Percentiles rank a stretch among this genome's conserved stretches.
phyloP scores from a whole-genome alignment of 2,888 invertebrate species.

The Drosophila dives region DNA sequence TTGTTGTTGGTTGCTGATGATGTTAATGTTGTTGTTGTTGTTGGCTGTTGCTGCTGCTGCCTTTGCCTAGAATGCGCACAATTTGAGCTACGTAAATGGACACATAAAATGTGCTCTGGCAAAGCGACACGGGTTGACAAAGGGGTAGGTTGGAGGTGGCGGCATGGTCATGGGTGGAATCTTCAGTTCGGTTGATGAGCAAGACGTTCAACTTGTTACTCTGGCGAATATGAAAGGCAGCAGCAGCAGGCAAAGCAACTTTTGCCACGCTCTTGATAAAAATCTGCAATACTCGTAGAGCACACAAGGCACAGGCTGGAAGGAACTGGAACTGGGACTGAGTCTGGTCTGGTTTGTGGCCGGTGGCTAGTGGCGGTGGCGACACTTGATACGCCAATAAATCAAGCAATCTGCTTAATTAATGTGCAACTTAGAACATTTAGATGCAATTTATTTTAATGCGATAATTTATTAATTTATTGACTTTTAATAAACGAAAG shows the following conservation, averaged over 20 bases:
- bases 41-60: constrained; percentile 7
- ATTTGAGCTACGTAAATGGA: constrained; percentile 77
- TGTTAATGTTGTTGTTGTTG: constrained; percentile 17
- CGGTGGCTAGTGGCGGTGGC: constrained; percentile 31
- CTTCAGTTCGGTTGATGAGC: constrained; percentile 51
- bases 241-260: constrained; percentile 25
- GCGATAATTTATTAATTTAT: constrained; percentile 85
- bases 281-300: constrained; percentile 61
- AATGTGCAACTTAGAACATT: constrained; percentile 85
- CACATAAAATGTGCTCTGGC: constrained; percentile 72
- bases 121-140: constrained; percentile 3
- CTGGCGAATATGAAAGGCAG: constrained; percentile 52
- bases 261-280: constrained; percentile 61
- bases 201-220: constrained; percentile 52
- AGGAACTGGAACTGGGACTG: constrained; percentile 11
- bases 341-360: constrained; percentile 15
- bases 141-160: background rate
- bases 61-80: constrained; percentile 68
- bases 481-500: constrained; percentile 82
- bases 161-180: constrained; percentile 4
- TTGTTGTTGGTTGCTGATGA: constrained; percentile 5
- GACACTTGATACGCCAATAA: constrained; percentile 85
- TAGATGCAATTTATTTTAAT: constrained; percentile 85
- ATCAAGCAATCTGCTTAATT: constrained; percentile 85
- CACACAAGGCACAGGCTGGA: constrained; percentile 28